Conservation (phyloP, 2,797 vertebrate species). For the Gobionotothen gibberifrons region DNA sequence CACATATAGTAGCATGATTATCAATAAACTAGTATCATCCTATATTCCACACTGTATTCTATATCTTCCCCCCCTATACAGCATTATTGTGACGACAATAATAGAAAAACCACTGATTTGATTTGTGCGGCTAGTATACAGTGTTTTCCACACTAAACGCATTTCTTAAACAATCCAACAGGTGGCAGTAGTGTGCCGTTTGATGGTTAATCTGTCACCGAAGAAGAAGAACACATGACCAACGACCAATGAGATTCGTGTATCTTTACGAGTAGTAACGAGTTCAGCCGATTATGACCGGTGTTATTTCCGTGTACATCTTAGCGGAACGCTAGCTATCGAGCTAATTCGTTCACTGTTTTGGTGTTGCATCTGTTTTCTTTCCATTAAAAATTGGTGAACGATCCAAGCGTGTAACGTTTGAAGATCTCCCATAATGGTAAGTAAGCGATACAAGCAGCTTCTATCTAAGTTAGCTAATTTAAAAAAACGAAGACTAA, state of each 20-base stretch:
- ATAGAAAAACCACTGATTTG: too few relatives aligned
- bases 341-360: background rate
- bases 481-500: background rate
- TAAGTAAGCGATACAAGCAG: background rate
- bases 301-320: constrained; percentile 23
- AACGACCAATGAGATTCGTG: constrained; percentile 1
- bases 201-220: background rate
- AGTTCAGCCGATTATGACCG: constrained; percentile 12
- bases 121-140: background rate
- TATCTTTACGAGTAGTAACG: constrained; percentile 1
- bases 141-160: background rate
- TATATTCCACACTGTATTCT: background rate
- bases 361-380: background rate
- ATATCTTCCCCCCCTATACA: background rate
- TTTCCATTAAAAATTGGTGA: background rate
- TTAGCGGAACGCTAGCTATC: constrained; percentile 1
- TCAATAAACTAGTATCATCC: background rate
- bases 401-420: too few relatives aligned
- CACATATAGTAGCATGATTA: background rate
- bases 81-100: background rate
- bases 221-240: constrained; percentile 57
- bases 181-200: background rate
- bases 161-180: background rate
- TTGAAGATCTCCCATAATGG: constrained; percentile 41
- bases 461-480: background rate